Percentiles rank a stretch among this genome's conserved stretches.
These are phyloP conservation scores for Erpornis zantholeuca DNA, from an alignment of 2,113 vertebrate species.

Conservation along the genomic window DNA sequence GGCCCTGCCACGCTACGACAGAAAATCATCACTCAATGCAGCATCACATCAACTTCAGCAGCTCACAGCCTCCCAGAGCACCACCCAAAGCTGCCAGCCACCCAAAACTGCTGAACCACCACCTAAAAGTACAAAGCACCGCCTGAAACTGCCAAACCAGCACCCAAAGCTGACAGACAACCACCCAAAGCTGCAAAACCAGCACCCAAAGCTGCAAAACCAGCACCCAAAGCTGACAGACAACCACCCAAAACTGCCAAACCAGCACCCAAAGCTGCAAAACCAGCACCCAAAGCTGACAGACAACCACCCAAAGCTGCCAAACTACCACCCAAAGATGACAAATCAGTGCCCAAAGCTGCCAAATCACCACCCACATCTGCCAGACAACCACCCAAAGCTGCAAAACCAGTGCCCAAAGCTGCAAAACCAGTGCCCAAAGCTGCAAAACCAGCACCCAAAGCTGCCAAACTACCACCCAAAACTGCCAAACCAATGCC, in stretches of 20 bases:
- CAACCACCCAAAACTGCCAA: fast-evolving
- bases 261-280: not conserved
- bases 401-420: not conserved
- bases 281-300: not conserved
- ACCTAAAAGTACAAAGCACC: too few species aligned
- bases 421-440: not conserved
- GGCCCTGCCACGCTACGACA: fast-evolving
- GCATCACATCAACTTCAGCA: not conserved
- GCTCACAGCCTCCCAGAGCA: not conserved
- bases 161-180: too few species aligned
- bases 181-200: not conserved
- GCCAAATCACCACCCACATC: fast-evolving
- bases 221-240: not conserved
- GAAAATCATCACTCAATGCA: not conserved
- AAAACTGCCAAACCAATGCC: fast-evolving
- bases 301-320: not conserved
- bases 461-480: fast-evolving
- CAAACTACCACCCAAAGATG: not conserved
- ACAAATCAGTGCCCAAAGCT: too few species aligned
- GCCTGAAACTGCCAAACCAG: too few species aligned
- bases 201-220: not conserved
- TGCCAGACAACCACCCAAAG: fast-evolving
- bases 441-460: not conserved
- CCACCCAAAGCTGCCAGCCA: not conserved
- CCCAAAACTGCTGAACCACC: not conserved